These are phyloP conservation scores for Aphelenchoides fujianensis DNA, from an alignment of 1,140 invertebrate species.

Conservation along the genomic window DNA sequence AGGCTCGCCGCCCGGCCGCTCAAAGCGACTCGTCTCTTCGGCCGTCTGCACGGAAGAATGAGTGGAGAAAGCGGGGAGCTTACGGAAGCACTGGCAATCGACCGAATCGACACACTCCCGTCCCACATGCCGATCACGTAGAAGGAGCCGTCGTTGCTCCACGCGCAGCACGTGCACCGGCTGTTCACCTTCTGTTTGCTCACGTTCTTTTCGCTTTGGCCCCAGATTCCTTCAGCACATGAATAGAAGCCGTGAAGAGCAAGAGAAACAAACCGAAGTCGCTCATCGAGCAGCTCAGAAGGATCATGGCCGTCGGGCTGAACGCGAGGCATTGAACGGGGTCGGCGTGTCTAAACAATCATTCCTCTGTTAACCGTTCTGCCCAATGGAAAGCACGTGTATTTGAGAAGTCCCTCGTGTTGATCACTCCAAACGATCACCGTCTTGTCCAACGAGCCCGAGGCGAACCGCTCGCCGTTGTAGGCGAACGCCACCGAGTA, in stretches of 20 bases:
- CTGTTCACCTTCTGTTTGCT: slow-evolving; percentile 76
- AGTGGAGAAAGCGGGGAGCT: slow-evolving; percentile 22
- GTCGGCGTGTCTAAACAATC: slow-evolving; percentile 78
- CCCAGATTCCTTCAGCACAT: slow-evolving; percentile 79
- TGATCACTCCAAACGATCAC: slow-evolving; percentile 97
- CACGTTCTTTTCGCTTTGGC: slow-evolving; percentile 89
- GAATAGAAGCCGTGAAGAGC: no score
- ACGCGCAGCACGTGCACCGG: slow-evolving; percentile 77
- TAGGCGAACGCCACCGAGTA: slow-evolving; percentile 85
- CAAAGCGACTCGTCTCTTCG: slow-evolving; percentile 83
- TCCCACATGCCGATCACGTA: slow-evolving; percentile 84
- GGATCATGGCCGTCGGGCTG: slow-evolving; percentile 83
- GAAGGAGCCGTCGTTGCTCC: slow-evolving; percentile 89
- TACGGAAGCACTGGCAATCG: slow-evolving; percentile 66
- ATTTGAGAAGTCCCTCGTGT: slow-evolving; percentile 92
- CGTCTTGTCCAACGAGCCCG: slow-evolving; percentile 90
- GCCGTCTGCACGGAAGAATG: slow-evolving; percentile 69
- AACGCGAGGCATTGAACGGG: slow-evolving; percentile 89
- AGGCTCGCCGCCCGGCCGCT: slow-evolving; percentile 73
- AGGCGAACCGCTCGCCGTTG: slow-evolving; percentile 94
- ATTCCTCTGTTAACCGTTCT: slow-evolving; percentile 11
- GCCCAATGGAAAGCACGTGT: slow-evolving; percentile 72
- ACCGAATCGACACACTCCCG: slow-evolving; percentile 67
- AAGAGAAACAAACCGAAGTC: slow-evolving; percentile 83
- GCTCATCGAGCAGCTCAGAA: slow-evolving; percentile 84